Base-by-base conservation (phyloP, 1,140 invertebrate species). In the Trichonephila clavipes region DNA sequence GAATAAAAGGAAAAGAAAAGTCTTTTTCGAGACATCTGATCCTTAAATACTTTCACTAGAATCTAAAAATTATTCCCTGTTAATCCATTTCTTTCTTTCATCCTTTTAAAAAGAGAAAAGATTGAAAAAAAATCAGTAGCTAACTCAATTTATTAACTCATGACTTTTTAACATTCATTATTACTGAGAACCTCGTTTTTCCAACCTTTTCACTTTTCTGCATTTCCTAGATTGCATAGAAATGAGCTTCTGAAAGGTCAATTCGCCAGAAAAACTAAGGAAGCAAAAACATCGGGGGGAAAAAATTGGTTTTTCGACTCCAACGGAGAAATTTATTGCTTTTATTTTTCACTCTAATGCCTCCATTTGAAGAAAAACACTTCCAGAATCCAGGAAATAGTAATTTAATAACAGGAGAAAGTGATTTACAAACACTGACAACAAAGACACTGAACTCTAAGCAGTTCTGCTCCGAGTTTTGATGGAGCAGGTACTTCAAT, bases 71-170 rank as follows among this genome's bases (percentile, higher is more conserved):
- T 51, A 51, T 51, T 51, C 51, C 51, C 0, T 7, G 5, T 51
- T 51, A 51, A 51, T 10, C 10, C 10, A 51, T 2, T 34, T 59
- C 21, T 69, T 69, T 69, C 10, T 28, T 24, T 69, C n/a, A 12
- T 24, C 8, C 24, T 10, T 1, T 1, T 16, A n/a, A 12, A 10
- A 51, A 82, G 51, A 82, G 21, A 44, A 44, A 82, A 18, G 18
- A 28, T 40, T 40, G n/a, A 51, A 2, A n/a, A 19, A 59, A 86
- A 59, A 86, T 24, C 12, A 24, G 2, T 3, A 86, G 10, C 44
- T 51, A 86, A 86, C 44, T 86, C 83, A 58, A 86, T 86, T 86
- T 86, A 86, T 86, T 61, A 86, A 86, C 83, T 59, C 83, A 86
- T 86, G 83, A 86, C 21, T 86, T 86, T 86, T 86, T 61, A 86